phyloP scores from a whole-genome alignment of 2,113 vertebrate species.

The Shinisaurus crocodilurus region DNA sequence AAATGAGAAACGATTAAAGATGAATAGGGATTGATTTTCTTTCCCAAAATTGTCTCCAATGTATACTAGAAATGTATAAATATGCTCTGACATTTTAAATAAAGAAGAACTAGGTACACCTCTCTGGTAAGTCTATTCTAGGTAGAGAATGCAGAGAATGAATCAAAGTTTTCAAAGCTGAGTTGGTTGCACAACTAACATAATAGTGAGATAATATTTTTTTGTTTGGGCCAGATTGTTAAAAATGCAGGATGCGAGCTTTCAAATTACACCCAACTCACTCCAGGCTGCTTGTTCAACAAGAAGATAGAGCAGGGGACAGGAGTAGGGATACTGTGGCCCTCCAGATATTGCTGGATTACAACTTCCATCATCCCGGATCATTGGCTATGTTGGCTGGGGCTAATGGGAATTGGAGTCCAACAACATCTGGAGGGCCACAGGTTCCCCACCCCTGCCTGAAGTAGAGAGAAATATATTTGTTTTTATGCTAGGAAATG shows the following conservation, averaged over 20 bases:
- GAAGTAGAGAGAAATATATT: not conserved
- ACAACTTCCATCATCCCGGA: not conserved
- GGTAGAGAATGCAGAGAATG: not conserved
- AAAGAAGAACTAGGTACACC: not conserved
- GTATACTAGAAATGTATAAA: slow-evolving; percentile 7
- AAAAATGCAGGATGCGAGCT: not conserved
- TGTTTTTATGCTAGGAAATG: not conserved
- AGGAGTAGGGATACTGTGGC: not conserved
- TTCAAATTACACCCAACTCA: not conserved
- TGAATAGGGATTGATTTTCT: not conserved
- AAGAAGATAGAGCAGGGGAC: not conserved
- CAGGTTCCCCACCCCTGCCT: not conserved
- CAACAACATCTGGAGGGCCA: not conserved
- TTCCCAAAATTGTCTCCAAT: not conserved
- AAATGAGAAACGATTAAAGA: not conserved
- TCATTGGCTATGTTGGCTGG: not conserved
- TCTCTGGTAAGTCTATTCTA: not conserved
- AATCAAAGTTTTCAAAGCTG: not conserved
- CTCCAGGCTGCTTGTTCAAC: not conserved
- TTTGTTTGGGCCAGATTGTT: not conserved
- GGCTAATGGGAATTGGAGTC: not conserved
- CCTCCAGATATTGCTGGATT: not conserved
- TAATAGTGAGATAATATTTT: not conserved
- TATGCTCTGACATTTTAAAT: slow-evolving; percentile 16
- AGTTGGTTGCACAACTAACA: not conserved